These are phyloP conservation scores for Trichomycterus rosablanca DNA, from an alignment of 2,113 vertebrate genomes.

Conservation along the genomic window DNA sequence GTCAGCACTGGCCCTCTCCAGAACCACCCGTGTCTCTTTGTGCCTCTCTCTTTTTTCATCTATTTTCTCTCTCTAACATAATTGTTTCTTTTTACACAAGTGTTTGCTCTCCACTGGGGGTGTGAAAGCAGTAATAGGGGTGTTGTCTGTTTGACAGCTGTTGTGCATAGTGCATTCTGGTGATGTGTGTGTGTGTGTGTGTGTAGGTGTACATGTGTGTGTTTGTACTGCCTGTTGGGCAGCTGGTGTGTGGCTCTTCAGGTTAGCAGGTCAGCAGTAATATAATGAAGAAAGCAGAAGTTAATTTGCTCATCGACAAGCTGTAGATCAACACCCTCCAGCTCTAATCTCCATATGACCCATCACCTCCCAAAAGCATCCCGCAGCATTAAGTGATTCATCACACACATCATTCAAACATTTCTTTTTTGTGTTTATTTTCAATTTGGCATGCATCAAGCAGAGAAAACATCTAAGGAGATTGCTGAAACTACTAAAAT, in stretches of 20 bases:
- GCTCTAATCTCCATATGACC: constrained; percentile 28
- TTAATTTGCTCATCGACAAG: constrained; percentile 82
- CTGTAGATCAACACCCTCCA: constrained; percentile 65
- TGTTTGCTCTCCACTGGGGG: constrained; percentile 34
- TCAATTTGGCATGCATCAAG: too few relatives aligned
- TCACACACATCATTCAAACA: not conserved
- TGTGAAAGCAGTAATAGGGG: constrained; percentile 36
- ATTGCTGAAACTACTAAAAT: too few relatives aligned
- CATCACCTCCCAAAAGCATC: not conserved
- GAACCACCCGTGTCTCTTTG: too few relatives aligned
- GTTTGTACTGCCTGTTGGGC: constrained; percentile 34
- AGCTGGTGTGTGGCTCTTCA: constrained; percentile 42
- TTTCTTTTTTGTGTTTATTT: too few relatives aligned
- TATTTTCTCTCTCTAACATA: constrained; percentile 48
- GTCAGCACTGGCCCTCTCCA: too few relatives aligned
- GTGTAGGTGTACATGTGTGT: constrained; percentile 18
- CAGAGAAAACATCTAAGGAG: too few relatives aligned
- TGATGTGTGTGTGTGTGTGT: constrained; percentile 32
- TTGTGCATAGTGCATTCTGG: constrained; percentile 25
- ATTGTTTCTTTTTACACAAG: constrained; percentile 41
- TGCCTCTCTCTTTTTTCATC: too few relatives aligned
- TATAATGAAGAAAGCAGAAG: constrained; percentile 87
- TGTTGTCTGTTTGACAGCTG: constrained; percentile 42
- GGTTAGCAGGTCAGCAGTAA: constrained; percentile 60
- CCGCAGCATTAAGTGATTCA: not conserved